Base-by-base conservation (phyloP, 2,113 vertebrate species). In the Pithys albifrons region DNA sequence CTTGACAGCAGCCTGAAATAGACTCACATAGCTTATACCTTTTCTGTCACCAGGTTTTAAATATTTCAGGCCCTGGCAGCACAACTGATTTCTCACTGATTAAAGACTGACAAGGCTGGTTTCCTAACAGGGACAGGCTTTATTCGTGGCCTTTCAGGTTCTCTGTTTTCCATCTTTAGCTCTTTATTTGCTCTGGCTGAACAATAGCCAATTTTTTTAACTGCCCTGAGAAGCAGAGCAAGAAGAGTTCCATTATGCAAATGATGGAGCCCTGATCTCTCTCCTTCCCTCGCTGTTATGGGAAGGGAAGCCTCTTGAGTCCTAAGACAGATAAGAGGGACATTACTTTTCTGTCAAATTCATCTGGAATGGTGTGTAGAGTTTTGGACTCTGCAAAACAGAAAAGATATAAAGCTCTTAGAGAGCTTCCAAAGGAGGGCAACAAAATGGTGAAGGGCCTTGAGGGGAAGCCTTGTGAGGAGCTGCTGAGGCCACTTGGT, bases 231-330 rank as follows among this genome's bases (percentile, higher is more conserved):
- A 95, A 83, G 35, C 11, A 31, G 61, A 54, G 23, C 81, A 96
- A 98, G 96, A 98, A 97, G 84, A 95, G 93, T 81, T 48, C 89
- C 85, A 93, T 95, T 97, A 92, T 98, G 83, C 66, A 25, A 29
- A 83, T 96, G 92, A 97, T 96, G 74, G 88, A 88, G 59, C 20
- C 62, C 77, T 96, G 84, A 89, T 64, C 83, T 91, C 79, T 48
- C 73, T 89, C 66, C 31, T 85, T 74, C 59, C 73, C 70, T 91
- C 74, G 15, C 72, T 93, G 31, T 62, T 89, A 81, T 37, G 69
- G 64, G 67, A 96, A 89, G 67, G 59, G 37, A 92, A 82, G 49
- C 69, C 70, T 91, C 91, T 96, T 85, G 80, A 78, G 81, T 85
- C 61, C 19, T 89, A 75, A 79, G 39, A 58, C 45, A 96, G 85